Conservation (phyloP, 2,797 vertebrate species). For the Alcedo quadribrachys region DNA sequence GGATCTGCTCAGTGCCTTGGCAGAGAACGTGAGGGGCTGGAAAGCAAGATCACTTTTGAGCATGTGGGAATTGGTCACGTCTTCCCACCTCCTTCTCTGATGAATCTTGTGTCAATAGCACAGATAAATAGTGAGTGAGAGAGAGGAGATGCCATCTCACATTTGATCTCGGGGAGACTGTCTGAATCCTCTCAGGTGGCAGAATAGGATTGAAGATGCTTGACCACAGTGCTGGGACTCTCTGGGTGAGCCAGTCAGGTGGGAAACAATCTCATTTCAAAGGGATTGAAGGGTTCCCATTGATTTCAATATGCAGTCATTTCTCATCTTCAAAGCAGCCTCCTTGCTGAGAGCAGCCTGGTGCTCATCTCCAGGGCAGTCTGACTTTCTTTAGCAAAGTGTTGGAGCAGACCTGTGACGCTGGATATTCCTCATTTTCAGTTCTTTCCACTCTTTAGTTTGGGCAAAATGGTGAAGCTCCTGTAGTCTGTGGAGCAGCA, state of each 20-base stretch:
- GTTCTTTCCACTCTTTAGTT: neutral
- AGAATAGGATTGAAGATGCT: neutral
- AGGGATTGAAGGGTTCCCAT: fast-evolving
- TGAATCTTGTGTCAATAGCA: neutral
- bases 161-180: fast-evolving
- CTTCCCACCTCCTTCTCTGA: neutral
- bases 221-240: neutral
- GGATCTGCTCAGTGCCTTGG: neutral
- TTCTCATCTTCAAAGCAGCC: neutral
- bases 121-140: neutral
- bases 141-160: neutral
- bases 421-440: neutral
- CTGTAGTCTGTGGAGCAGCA: neutral
- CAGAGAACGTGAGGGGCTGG: neutral
- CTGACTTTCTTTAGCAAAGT: neutral
- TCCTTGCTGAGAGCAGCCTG: neutral
- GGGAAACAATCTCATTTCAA: neutral
- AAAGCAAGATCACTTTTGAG: neutral
- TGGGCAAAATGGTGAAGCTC: neutral
- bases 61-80: fast-evolving
- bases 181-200: neutral
- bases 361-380: neutral
- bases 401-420: fast-evolving
- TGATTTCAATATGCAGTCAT: fast-evolving
- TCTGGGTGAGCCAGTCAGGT: fast-evolving